Conservation (phyloP, 2,797 vertebrate genomes). For the Acipenser ruthenus region DNA sequence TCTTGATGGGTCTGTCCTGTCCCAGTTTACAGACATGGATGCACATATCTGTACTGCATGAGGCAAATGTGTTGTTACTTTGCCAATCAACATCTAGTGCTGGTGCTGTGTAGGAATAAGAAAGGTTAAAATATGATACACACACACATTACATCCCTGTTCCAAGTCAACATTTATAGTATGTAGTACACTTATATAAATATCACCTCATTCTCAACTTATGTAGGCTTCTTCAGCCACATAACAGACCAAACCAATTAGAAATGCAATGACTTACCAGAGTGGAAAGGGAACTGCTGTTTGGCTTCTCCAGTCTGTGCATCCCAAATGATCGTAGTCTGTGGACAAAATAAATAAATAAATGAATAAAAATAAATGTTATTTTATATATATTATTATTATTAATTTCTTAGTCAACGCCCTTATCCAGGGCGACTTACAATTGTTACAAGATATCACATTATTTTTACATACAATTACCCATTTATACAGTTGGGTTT, state of each 20-base stretch:
- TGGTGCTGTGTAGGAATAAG: conserved; percentile 60
- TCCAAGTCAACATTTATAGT: not conserved
- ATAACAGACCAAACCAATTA: not conserved
- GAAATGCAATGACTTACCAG: conserved; percentile 63
- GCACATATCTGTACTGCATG: conserved; percentile 97
- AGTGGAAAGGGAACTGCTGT: conserved; percentile 97
- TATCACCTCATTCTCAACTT: too few species aligned
- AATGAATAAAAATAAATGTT: not conserved
- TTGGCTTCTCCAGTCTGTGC: conserved; percentile 98
- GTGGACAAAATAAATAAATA: conserved; percentile 9
- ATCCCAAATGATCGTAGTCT: conserved; percentile 99
- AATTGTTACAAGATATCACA: too few species aligned
- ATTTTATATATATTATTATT: too few species aligned
- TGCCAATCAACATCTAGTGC: conserved; percentile 97
- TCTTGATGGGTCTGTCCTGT: conserved; percentile 95
- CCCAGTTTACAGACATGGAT: conserved; percentile 96
- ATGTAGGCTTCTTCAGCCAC: too few species aligned
- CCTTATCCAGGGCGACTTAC: too few species aligned
- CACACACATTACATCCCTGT: not conserved
- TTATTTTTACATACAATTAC: too few species aligned
- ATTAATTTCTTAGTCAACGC: too few species aligned
- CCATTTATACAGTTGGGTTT: too few species aligned
- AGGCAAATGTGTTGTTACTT: conserved; percentile 97
- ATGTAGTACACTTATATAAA: not conserved
- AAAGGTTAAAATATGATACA: not conserved